Base-by-base conservation (phyloP, 2,113 vertebrate genomes). In the Eptatretus burgeri region DNA sequence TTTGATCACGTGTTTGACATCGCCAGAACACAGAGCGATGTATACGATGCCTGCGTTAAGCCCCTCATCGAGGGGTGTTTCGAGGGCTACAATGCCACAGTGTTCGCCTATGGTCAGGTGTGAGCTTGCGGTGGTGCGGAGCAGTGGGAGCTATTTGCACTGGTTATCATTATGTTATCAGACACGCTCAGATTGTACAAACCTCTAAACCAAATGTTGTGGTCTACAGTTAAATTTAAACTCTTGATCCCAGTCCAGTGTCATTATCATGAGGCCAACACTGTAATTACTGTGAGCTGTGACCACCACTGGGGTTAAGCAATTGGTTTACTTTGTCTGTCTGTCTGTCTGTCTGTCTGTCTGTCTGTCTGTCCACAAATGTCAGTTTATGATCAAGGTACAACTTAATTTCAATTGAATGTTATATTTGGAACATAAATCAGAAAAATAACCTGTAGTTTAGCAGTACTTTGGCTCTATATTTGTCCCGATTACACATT, bases 71-170 rank as follows among this genome's bases (percentile, higher is more conserved):
- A 95, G 66, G 88, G 91, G 63, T 96, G 91, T 70, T 83, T 96
- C 52, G 83, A 96, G 73, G 91, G 91, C 41, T 95, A 95, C 70
- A 96, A 96, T 68, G 91, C 91, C 64, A 96, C 91, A 3, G 80
- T 95, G 68, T 94, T 96, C 70, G 91, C 91, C 16, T 96, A 96
- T 66, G 91, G 88, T 67, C 91, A 95, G 76, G 89, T 82, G 70
- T 73, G 81, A 41, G 27, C 27, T 41, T 41, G 27, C 71, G 18
- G 66, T 2, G 16, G 53, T 18, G 18, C 16, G 5, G 53, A 60
- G 18, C 19, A 14, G 52, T 68, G 52, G 14, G 63, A n/a, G 13
- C 14, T 19, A 10, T 63, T 16, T 63, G 20, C 14, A 14, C 49
- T 60, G 19, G 10, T 52, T n/a, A 14, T 27, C 66, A 17, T 1